Base-by-base conservation (phyloP, 2,888 invertebrate species). In the Thereva unica region DNA sequence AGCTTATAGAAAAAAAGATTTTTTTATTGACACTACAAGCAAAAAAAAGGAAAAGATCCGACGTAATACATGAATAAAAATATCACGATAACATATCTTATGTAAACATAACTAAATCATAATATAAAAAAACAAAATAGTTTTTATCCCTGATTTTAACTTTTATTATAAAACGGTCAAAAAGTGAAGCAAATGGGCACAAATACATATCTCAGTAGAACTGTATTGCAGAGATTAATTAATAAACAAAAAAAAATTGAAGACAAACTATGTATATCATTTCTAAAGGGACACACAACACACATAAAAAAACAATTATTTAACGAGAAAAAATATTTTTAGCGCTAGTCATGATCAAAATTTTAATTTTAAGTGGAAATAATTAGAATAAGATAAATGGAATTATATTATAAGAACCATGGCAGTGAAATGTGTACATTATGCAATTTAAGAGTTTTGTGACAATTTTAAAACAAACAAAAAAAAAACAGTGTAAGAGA, bases 201-300 rank as follows among this genome's bases (percentile, higher is more conserved):
- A 67, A 67, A 63, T 47, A 67, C 67, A 67, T 67, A 67, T 67
- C 67, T 67, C 64, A 64, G 47, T 63, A 55, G 57, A 64, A 50
- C 35, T 54, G 44, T 38, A 57, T 40, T 41, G 10, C 45, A 44
- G 49, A 8, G 64, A 67, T 49, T 42, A 45, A 3, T 10, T 47
- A 59, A 6, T 52, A 52, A 35, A 37, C 47, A 9, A 47, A 59
- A 38, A 35, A 37, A 47, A 47, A 47, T 47, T 4, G 38, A 59
- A 44, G 9, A 56, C 37, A 35, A 45, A 59, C 45, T 59, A 47
- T 47, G 38, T 12, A 45, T 10, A 49, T 45, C 59, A 59, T 47
- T 59, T 59, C 9, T 59, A 59, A 49, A 47, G 59, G 38, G 45
- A 59, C 47, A 37, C 23, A 37, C 47, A 47, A 23, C 23, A 23